phyloP scores from a whole-genome alignment of 2,888 invertebrate genomes.

The Aphidoletes aphidimyza region DNA sequence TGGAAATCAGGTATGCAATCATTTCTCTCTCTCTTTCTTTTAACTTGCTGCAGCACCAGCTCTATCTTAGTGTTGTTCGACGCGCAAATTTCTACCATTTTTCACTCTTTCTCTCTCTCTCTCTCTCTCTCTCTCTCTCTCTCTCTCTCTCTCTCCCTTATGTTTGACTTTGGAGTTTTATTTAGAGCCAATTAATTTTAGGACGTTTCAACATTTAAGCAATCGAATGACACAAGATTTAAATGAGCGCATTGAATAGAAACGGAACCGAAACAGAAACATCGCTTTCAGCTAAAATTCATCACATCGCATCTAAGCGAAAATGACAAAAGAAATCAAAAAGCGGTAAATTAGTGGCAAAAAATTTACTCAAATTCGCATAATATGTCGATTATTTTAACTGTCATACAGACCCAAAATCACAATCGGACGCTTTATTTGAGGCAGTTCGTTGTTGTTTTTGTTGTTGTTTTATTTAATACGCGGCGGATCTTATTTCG shows the following conservation, averaged over 20 bases:
- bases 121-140: background rate
- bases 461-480: too few species aligned
- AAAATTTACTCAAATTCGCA: slow-evolving; percentile 32
- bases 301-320: background rate
- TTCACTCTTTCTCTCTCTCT: background rate
- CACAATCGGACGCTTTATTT: background rate
- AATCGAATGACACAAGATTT: slow-evolving; percentile 20
- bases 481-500: too few species aligned
- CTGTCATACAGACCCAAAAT: background rate
- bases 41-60: too few species aligned
- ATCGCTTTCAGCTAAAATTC: background rate
- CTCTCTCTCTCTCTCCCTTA: background rate
- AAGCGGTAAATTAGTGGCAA: background rate
- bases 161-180: background rate
- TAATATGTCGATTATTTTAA: slow-evolving; percentile 18
- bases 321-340: background rate
- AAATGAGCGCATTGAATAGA: slow-evolving; percentile 37
- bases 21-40: slow-evolving; percentile 11
- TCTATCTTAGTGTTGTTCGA: background rate
- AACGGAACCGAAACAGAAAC: background rate
- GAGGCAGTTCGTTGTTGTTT: background rate
- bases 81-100: background rate
- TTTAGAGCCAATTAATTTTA: slow-evolving; percentile 48
- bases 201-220: background rate
- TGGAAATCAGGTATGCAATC: slow-evolving; percentile 33